A percentile compares a stretch with the other conserved stretches of the same genome.
These are phyloP conservation scores for Nephila pilipes DNA, from an alignment of 1,140 invertebrate species.

Conservation along the genomic window DNA sequence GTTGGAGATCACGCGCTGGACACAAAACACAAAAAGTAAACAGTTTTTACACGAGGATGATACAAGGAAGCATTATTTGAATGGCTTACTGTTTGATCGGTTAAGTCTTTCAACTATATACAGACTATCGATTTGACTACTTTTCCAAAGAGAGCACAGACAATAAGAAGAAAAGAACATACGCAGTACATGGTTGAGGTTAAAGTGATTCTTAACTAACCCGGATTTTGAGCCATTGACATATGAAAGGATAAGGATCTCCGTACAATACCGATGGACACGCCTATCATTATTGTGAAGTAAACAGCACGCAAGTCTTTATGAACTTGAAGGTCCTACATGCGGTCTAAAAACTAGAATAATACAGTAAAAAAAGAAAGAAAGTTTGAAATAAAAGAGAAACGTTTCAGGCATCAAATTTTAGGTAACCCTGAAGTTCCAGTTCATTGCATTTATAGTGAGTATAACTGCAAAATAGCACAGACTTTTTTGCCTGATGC, in stretches of 20 bases:
- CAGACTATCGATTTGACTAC: no score
- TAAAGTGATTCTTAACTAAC: neutral
- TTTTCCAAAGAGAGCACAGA: no score
- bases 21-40: no score
- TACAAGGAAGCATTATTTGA: no score
- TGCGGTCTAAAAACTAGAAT: neutral
- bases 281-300: neutral
- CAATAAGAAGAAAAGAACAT: no score
- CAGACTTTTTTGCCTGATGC: neutral
- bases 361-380: neutral
- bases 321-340: neutral
- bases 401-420: constrained; percentile 3
- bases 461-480: neutral
- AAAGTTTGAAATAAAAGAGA: constrained; percentile 7
- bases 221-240: neutral
- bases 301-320: neutral
- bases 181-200: neutral
- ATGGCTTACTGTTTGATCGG: no score
- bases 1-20: no score
- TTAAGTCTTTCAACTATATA: no score
- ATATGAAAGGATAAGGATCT: neutral
- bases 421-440: constrained; percentile 6
- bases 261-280: neutral
- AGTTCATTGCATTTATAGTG: neutral
- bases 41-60: no score